Evolutionary conservation across 2,113 vertebrate species (phyloP).

Genomic region (Melanotaenia duboulayi): DNA sequence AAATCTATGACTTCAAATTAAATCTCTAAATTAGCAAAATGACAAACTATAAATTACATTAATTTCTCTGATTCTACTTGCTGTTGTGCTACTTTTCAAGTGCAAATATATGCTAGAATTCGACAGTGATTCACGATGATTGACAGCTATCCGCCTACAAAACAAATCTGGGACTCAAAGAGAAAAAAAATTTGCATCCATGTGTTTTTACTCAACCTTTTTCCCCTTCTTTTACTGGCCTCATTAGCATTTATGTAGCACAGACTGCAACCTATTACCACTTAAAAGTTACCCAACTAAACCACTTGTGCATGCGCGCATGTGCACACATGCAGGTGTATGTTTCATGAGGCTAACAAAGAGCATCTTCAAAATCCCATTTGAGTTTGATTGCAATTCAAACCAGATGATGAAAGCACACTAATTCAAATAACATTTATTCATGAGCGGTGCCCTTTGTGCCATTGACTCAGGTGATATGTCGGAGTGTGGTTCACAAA

Average conservation of each 20-base stretch:
- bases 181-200: background rate
- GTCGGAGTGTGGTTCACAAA: conserved; percentile 7
- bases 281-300: conserved; percentile 48
- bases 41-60: background rate
- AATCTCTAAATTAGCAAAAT: background rate
- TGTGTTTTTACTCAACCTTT: background rate
- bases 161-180: background rate
- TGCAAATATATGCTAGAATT: background rate
- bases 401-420: conserved; percentile 65
- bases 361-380: conserved; percentile 43
- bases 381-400: conserved; percentile 63
- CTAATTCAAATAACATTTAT: conserved; percentile 68
- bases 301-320: conserved; percentile 5
- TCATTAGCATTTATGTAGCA: conserved; percentile 48
- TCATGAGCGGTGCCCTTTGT: conserved; percentile 60
- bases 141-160: background rate
- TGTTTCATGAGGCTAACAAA: conserved; percentile 56
- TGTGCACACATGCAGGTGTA: conserved; percentile 36
- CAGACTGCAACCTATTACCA: conserved; percentile 51
- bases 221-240: background rate
- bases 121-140: background rate
- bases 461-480: conserved; percentile 29
- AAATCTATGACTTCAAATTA: background rate
- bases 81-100: background rate
- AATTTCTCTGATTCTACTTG: background rate